Evolutionary conservation across 1,140 invertebrate genomes (phyloP), one percentile per base, ranked within the genome.

Genomic region (Coelopa frigida): DNA sequence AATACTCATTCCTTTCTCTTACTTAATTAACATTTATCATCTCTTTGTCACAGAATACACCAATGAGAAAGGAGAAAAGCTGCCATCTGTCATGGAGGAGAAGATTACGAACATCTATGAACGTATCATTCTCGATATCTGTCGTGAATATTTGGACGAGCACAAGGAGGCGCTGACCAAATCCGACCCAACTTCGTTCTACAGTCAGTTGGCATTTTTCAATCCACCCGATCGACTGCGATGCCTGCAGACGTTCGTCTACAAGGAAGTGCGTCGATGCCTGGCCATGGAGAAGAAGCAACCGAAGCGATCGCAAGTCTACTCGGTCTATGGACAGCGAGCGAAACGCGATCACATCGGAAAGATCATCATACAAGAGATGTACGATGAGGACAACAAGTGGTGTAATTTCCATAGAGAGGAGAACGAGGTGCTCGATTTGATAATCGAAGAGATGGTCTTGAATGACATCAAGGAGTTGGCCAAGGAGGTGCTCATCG

Each of bases 51-150:
- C 33, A 52, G 47, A 52, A 23, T 46, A 43, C 35, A 44, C 23
- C n/a, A 46, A 29, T 15, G 35, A 46, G 35, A 22, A 32, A 11
- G 46, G 51, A 8, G 42, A 50, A 38, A 54, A 51, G 40, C 12
- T 48, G 23, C 49, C 47, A 4, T 51, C 51, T 7, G 46, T 53
- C 10, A 40, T 53, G 37, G 48, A 53, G 11, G 56, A 58, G 40
- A 44, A 53, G 49, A 55, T 57, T 18, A 56, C 56, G 27, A 58
- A 58, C 29, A 56, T 58, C 24, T 58, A 54, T 32, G 56, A 58
- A 44, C 51, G 56, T 2, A 52, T 56, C 23, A 53, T 58, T 41
- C 23, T 58, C 4, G 54, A 56, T 36, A 56, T 56, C 10, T 58
- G 56, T 17, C 48, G 48, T 40, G 55, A 57, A 52, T 55, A 55